Evolutionary conservation across 2,113 vertebrate genomes (phyloP).

Genomic region (Melanotaenia duboulayi): DNA sequence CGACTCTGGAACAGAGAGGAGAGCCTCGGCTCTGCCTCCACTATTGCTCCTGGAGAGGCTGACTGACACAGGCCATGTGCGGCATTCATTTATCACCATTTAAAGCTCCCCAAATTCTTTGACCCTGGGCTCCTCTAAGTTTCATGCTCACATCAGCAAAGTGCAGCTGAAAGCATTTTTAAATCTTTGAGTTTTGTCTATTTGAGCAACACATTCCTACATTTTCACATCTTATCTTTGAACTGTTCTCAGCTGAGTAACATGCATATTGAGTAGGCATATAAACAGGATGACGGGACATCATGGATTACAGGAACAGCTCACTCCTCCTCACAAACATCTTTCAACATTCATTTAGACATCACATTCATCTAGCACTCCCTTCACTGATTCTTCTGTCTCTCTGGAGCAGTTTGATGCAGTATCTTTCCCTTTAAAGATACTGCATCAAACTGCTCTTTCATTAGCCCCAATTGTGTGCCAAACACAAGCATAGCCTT

Average conservation of each 20-base stretch:
- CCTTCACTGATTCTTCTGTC: constrained; percentile 42
- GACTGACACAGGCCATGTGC: constrained; percentile 62
- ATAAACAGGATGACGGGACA: constrained; percentile 70
- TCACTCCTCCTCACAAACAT: constrained; percentile 72
- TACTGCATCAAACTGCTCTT: constrained; percentile 8
- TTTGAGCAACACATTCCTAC: constrained; percentile 27
- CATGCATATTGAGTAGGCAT: constrained; percentile 73
- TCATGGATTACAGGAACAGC: constrained; percentile 68
- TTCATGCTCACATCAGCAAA: constrained; percentile 42
- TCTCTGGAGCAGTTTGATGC: no score
- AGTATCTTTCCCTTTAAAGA: constrained; percentile 29
- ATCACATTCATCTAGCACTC: constrained; percentile 55
- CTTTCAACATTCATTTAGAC: constrained; percentile 58
- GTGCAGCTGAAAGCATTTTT: constrained; percentile 5
- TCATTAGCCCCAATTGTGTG: constrained; percentile 20
- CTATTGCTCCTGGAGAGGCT: constrained; percentile 48
- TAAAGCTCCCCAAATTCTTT: constrained; percentile 51
- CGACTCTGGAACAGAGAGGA: constrained; percentile 57
- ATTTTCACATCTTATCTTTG: constrained; percentile 58
- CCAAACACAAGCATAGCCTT: constrained; percentile 21
- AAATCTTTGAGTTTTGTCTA: constrained; percentile 10
- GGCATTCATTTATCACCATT: constrained; percentile 67
- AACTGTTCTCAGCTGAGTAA: constrained; percentile 65
- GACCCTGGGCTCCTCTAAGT: constrained; percentile 39
- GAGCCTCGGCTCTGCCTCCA: constrained; percentile 50